Percentiles rank a stretch among this genome's conserved stretches.
These are phyloP conservation scores for Gibbula magus DNA, from an alignment of 2,888 invertebrate genomes.

Conservation along the genomic window DNA sequence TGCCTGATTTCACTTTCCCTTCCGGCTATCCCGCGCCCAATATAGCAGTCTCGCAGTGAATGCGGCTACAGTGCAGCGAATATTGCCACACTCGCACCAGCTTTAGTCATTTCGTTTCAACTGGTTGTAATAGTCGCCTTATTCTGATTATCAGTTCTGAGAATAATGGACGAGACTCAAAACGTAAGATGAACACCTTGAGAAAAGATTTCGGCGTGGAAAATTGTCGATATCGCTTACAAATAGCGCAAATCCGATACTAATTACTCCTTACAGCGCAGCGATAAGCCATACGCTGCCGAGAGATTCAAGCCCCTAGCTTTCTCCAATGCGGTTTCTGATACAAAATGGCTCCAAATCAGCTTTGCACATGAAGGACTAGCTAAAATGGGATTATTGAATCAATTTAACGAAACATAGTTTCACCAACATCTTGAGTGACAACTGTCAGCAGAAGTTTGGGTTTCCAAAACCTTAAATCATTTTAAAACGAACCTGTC, in stretches of 20 bases:
- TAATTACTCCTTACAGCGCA: background rate
- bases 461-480: too few species aligned
- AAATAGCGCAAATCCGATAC: background rate
- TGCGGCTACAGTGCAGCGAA: background rate
- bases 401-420: too few species aligned
- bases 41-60: background rate
- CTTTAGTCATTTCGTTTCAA: background rate
- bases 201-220: background rate
- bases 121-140: too few species aligned
- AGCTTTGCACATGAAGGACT: background rate
- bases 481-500: too few species aligned
- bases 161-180: background rate
- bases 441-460: too few species aligned
- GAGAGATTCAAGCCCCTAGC: background rate
- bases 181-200: conserved; percentile 5
- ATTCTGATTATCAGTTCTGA: too few species aligned
- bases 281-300: background rate
- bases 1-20: background rate
- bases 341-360: background rate
- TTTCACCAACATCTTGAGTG: too few species aligned
- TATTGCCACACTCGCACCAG: background rate
- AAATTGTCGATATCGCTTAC: background rate
- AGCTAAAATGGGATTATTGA: too few species aligned
- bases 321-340: background rate
- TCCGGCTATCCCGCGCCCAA: background rate